phyloP scores from a whole-genome alignment of 1,140 invertebrate genomes.

The Lucilia cuprina region DNA sequence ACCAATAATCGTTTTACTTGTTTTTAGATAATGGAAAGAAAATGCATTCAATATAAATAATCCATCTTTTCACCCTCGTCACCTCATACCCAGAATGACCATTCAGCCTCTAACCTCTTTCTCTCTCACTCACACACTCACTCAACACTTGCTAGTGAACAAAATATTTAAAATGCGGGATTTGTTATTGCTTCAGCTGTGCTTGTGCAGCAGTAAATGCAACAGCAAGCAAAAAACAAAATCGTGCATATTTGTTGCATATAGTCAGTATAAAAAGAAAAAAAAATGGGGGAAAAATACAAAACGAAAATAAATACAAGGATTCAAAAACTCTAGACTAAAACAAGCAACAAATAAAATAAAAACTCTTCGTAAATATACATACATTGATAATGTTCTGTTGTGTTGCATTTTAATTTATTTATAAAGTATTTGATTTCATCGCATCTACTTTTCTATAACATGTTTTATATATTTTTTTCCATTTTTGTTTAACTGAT shows the following conservation, averaged over 20 bases:
- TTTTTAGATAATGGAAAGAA: background rate
- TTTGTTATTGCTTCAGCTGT: constrained; percentile 6
- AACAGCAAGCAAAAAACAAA: background rate
- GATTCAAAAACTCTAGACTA: background rate
- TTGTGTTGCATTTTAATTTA: constrained; percentile 33
- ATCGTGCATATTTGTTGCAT: constrained; percentile 19
- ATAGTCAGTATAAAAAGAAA: background rate
- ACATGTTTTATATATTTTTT: too few relatives aligned
- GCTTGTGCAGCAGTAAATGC: constrained; percentile 5
- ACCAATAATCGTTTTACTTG: background rate
- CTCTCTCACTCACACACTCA: background rate
- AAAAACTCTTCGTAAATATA: too few relatives aligned
- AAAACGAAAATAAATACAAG: background rate
- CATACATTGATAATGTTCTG: constrained; percentile 20
- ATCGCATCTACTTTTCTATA: background rate
- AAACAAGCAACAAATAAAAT: background rate
- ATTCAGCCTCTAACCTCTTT: background rate
- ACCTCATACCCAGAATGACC: background rate
- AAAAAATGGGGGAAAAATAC: background rate
- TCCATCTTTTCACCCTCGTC: background rate
- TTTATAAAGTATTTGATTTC: constrained; percentile 34
- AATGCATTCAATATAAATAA: background rate
- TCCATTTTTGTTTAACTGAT: too few relatives aligned
- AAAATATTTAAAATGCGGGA: constrained; percentile 25
- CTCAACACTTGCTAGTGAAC: background rate